phyloP scores from a whole-genome alignment of 2,797 vertebrate genomes.

The Martes flavigula region DNA sequence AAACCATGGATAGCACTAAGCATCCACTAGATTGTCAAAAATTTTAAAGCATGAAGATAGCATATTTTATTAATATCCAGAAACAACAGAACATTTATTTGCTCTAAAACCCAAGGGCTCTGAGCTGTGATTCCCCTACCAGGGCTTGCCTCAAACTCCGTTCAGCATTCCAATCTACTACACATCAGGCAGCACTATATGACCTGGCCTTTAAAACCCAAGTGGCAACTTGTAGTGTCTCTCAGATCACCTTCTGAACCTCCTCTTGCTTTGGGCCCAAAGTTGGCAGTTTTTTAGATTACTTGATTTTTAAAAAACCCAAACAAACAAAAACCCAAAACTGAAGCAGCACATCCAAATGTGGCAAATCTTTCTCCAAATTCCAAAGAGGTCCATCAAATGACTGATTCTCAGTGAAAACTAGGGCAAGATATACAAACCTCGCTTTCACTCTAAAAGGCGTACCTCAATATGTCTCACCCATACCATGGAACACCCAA shows the following conservation, averaged over 20 bases:
- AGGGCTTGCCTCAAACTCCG: background rate
- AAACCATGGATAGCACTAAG: background rate
- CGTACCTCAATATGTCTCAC: background rate
- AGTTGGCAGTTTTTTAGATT: background rate
- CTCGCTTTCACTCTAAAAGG: background rate
- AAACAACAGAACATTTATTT: background rate
- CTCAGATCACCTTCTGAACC: background rate
- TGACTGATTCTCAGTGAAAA: background rate
- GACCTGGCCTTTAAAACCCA: background rate
- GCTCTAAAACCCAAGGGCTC: background rate
- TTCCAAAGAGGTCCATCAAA: background rate
- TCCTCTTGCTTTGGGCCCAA: background rate
- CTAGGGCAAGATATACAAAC: background rate
- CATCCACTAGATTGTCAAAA: background rate
- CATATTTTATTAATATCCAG: background rate
- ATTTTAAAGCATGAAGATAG: background rate
- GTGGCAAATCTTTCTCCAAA: background rate
- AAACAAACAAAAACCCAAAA: background rate
- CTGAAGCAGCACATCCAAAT: background rate
- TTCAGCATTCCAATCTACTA: background rate
- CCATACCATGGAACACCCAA: background rate
- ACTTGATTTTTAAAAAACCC: background rate
- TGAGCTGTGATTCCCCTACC: background rate
- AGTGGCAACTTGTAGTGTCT: background rate
- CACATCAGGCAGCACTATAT: background rate